These are phyloP conservation scores for Neopipo cinnamomea DNA, from an alignment of 2,113 vertebrate genomes.

Conservation along the genomic window DNA sequence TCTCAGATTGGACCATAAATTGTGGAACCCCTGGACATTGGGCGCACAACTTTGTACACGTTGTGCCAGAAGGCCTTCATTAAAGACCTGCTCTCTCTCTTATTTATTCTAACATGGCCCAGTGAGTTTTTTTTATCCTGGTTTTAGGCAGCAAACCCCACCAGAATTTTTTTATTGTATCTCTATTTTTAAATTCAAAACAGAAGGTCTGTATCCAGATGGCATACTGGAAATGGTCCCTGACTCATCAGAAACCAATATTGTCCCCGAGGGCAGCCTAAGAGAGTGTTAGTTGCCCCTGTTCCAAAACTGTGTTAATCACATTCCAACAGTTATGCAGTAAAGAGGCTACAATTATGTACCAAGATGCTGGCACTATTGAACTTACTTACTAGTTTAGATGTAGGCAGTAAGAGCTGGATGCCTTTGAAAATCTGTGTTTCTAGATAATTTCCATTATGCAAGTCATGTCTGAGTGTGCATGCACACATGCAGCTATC, in stretches of 20 bases:
- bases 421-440: not conserved
- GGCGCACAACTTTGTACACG: too few species aligned
- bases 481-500: rapidly evolving
- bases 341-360: not conserved
- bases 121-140: too few species aligned
- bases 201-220: not conserved
- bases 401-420: not conserved
- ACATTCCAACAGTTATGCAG: not conserved
- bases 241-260: not conserved
- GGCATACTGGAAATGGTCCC: not conserved
- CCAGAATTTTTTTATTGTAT: not conserved
- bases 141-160: not conserved
- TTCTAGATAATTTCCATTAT: not conserved
- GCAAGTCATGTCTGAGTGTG: not conserved
- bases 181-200: not conserved
- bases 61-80: too few species aligned
- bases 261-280: not conserved
- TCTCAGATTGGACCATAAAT: too few species aligned
- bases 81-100: too few species aligned
- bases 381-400: not conserved
- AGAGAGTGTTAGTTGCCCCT: not conserved
- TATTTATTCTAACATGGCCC: too few species aligned
- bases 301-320: not conserved
- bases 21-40: too few species aligned
- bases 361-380: not conserved